Conservation (phyloP, 2,888 invertebrate species). For the Crematogaster levior region DNA sequence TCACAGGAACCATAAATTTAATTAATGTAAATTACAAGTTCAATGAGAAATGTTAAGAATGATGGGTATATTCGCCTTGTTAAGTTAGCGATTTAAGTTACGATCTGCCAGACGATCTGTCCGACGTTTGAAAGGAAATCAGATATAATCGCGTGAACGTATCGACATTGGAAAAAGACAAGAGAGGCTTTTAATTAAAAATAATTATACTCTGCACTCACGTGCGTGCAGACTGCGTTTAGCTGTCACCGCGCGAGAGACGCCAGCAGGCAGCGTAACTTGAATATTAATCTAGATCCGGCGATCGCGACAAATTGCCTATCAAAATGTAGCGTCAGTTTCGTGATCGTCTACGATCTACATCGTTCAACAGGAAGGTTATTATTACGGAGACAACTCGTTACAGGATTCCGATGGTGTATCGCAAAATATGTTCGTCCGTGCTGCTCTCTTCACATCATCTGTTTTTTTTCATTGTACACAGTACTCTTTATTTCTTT, state of each 20-base stretch:
- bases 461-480: not conserved
- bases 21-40: conserved; percentile 1
- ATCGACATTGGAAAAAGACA: conserved; percentile 30
- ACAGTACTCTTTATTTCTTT: conserved; percentile 44
- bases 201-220: conserved; percentile 46
- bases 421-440: conserved; percentile 51
- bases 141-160: conserved; percentile 41
- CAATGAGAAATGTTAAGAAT: not conserved
- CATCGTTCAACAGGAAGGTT: conserved; percentile 58
- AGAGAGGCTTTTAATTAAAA: conserved; percentile 53
- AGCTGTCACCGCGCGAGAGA: conserved; percentile 39
- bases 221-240: conserved; percentile 54
- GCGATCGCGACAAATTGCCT: conserved; percentile 72
- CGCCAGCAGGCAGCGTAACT: conserved; percentile 59
- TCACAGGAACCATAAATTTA: not conserved
- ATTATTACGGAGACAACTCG: conserved; percentile 70
- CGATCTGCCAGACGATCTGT: not conserved
- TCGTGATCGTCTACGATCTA: conserved; percentile 53
- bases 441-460: conserved; percentile 11
- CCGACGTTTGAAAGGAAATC: not conserved
- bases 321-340: conserved; percentile 51
- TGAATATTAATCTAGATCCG: conserved; percentile 71
- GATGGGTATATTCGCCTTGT: conserved; percentile 3
- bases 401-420: conserved; percentile 62
- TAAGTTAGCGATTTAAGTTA: conserved; percentile 15